Percentiles rank a stretch among this genome's conserved stretches.
These are phyloP conservation scores for Brachyptera risi DNA, from an alignment of 2,888 invertebrate genomes.

Conservation along the genomic window DNA sequence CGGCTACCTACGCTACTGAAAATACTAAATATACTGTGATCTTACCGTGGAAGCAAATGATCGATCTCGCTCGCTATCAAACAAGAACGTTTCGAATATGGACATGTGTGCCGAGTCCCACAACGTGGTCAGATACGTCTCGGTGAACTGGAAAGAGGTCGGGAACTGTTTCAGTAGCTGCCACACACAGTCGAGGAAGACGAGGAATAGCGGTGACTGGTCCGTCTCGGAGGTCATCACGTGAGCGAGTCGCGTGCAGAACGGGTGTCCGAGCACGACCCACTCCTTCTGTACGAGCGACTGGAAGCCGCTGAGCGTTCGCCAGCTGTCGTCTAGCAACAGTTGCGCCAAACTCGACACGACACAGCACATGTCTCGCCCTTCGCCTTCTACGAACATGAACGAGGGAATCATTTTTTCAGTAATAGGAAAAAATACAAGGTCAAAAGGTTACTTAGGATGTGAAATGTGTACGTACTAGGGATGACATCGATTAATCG, in stretches of 20 bases:
- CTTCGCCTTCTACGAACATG: conserved; percentile 61
- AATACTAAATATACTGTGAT: background rate
- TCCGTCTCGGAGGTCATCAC: conserved; percentile 37
- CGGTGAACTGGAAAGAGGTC: conserved; percentile 84
- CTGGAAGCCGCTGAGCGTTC: conserved; percentile 84
- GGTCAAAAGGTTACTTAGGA: too few relatives aligned
- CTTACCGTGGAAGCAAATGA: conserved; percentile 61
- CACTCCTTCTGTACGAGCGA: conserved; percentile 91
- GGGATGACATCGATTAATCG: too few relatives aligned
- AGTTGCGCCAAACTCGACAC: conserved; percentile 85
- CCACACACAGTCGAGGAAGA: conserved; percentile 93
- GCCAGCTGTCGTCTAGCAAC: conserved; percentile 75
- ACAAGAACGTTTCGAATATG: conserved; percentile 89
- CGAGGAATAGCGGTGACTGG: conserved; percentile 19
- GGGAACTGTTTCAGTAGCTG: conserved; percentile 87
- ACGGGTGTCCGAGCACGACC: conserved; percentile 89
- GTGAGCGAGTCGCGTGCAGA: conserved; percentile 51
- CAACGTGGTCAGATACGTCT: conserved; percentile 84
- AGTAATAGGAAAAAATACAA: too few relatives aligned
- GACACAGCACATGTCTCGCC: conserved; percentile 83
- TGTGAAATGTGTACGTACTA: too few relatives aligned
- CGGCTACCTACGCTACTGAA: too few relatives aligned
- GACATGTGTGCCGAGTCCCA: conserved; percentile 89
- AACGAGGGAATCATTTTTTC: too few relatives aligned
- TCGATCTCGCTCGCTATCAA: conserved; percentile 78